Evolutionary conservation across 2,888 invertebrate genomes (phyloP).

Genomic region (Ectemnius lituratus): DNA sequence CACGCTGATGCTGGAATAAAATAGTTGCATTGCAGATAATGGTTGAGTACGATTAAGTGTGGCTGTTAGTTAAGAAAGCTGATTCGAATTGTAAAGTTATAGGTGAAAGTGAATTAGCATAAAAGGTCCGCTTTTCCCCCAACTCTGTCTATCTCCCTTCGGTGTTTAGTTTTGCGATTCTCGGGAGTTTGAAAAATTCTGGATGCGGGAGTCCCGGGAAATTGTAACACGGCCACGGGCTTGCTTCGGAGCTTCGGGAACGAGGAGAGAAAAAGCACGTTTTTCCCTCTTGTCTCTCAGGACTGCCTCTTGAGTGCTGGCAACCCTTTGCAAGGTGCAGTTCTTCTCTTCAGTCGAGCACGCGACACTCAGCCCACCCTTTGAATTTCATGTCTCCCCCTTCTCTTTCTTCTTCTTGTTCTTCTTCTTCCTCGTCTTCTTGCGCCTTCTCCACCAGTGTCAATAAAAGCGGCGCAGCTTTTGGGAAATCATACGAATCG

Average conservation of each 20-base stretch:
- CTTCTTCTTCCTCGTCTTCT: too few species aligned
- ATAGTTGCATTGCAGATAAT: too few species aligned
- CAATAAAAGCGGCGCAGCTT: background rate
- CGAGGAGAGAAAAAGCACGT: background rate
- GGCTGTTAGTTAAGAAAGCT: too few species aligned
- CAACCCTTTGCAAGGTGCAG: background rate
- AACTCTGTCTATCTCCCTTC: too few species aligned
- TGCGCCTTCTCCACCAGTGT: background rate
- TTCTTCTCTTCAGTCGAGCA: conserved; percentile 19
- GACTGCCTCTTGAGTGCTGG: conserved; percentile 1
- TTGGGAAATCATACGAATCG: background rate
- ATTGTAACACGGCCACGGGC: too few species aligned
- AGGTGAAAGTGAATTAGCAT: too few species aligned
- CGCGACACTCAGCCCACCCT: conserved; percentile 17
- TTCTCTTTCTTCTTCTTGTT: background rate
- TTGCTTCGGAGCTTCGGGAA: background rate
- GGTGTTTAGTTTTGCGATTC: too few species aligned
- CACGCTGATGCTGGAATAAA: too few species aligned
- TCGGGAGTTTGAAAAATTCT: background rate
- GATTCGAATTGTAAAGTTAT: too few species aligned
- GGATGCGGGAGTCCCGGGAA: background rate
- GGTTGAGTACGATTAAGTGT: too few species aligned
- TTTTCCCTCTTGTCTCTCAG: conserved; percentile 11
- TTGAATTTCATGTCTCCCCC: conserved; percentile 1
- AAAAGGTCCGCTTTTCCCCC: too few species aligned